Evolutionary conservation across 2,113 vertebrate species (phyloP).

Genomic region (Elephas maximus): DNA sequence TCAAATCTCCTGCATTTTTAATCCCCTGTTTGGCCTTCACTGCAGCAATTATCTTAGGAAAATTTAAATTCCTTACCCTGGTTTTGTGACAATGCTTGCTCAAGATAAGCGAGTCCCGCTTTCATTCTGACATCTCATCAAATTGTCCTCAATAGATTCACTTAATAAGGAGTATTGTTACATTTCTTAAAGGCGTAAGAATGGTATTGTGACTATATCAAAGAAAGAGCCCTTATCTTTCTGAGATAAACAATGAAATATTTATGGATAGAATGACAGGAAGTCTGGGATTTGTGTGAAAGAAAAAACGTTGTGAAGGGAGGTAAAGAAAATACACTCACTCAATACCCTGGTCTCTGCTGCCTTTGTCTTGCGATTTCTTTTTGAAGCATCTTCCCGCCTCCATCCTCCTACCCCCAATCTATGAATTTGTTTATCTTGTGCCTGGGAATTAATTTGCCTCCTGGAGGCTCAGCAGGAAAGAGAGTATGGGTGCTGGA

Average conservation of each 20-base stretch:
- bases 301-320: background rate
- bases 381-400: background rate
- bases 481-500: background rate
- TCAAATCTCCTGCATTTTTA: slow-evolving; percentile 62
- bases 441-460: background rate
- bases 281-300: slow-evolving; percentile 58
- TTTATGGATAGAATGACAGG: slow-evolving; percentile 50
- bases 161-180: slow-evolving; percentile 62
- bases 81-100: slow-evolving; percentile 44
- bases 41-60: slow-evolving; percentile 64
- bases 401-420: background rate
- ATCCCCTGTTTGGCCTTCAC: background rate
- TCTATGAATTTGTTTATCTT: background rate
- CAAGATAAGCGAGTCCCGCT: background rate
- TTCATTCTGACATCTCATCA: slow-evolving; percentile 53
- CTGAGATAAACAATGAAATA: slow-evolving; percentile 59
- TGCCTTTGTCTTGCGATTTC: background rate
- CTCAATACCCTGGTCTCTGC: background rate
- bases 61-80: slow-evolving; percentile 72
- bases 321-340: background rate
- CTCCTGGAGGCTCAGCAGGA: background rate
- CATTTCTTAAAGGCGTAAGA: slow-evolving; percentile 8
- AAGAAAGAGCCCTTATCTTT: slow-evolving; percentile 70
- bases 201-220: slow-evolving; percentile 35
- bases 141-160: slow-evolving; percentile 47